Evolutionary conservation across 2,113 vertebrate genomes (phyloP).

Genomic region (Onychorhynchus coronatus): DNA sequence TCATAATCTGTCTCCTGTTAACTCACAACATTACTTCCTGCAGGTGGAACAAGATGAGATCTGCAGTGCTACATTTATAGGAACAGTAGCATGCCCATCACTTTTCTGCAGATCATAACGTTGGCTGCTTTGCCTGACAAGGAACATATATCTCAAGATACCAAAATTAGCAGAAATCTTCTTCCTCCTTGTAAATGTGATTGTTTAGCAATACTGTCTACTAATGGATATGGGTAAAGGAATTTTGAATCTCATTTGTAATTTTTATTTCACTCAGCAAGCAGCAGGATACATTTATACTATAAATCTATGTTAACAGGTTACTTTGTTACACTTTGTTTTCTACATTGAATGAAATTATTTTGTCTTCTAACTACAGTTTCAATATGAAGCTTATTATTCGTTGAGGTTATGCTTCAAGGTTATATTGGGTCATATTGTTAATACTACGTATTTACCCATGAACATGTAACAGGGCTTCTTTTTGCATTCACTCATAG

Average conservation of each 20-base stretch:
- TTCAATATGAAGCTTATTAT: not conserved
- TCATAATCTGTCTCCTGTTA: constrained; percentile 12
- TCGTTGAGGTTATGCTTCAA: not conserved
- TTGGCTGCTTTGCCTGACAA: constrained; percentile 14
- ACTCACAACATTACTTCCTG: not conserved
- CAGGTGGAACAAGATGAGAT: not conserved
- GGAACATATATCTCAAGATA: not conserved
- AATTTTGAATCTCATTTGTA: not conserved
- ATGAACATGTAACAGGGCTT: not conserved
- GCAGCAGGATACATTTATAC: not conserved
- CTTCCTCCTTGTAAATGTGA: constrained; percentile 3
- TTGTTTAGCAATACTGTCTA: constrained; percentile 17
- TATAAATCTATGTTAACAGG: not conserved
- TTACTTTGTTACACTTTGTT: not conserved
- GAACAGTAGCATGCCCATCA: not conserved
- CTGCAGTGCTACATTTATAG: not conserved
- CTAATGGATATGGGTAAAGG: not conserved
- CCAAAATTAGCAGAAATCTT: constrained; percentile 5
- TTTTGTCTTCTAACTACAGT: not conserved
- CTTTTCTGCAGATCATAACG: not conserved
- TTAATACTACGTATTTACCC: not conserved
- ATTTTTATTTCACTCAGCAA: not conserved
- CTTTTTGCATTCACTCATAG: not conserved
- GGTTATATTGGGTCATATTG: not conserved
- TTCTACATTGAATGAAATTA: not conserved